Base-by-base conservation (phyloP, 2,113 vertebrate species). In the Megaptera novaeangliae region DNA sequence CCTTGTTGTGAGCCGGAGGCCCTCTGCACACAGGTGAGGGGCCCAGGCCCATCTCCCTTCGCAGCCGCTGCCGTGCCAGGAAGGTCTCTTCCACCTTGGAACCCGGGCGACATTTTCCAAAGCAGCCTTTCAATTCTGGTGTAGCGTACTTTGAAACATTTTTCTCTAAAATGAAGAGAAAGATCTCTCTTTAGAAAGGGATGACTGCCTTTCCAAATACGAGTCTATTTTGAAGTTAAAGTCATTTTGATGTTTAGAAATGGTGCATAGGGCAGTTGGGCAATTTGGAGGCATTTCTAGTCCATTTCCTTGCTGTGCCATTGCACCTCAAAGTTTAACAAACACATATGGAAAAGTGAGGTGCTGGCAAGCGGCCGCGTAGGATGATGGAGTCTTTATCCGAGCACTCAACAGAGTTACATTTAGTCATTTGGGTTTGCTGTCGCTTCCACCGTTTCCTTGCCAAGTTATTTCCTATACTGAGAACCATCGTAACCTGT, bases 21-120 rank as follows among this genome's bases (percentile, higher is more conserved):
- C 7, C 17, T 0, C 44, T 4, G 23, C 46, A 5, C 0, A 3
- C 7, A n/a, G 1, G 1, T 74, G 82, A 61, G 71, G 52, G 36
- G 8, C 34, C 83, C 41, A 0, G 1, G 29, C 9, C 29, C 25
- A 7, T 41, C 77, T 91, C 0, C 0, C 29, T 69, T 64, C 0
- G 82, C 5, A 18, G 63, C 8, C 77, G 10, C 12, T 27, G 25
- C 29, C 31, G 27, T 21, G 21, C 68, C 44, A 9, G 39, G 3
- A 39, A 49, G 49, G 4, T 44, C 59, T 55, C n/a, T 2, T 86
- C 8, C 25, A 8, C 15, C 14, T 0, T 52, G 94, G 34, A 39
- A 46, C n/a, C n/a, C 15, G 7, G 88, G 46, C 12, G 64, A n/a
- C 36, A 3, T 57, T 75, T 91, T 88, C 84, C 36, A 68, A 92